phyloP scores from a whole-genome alignment of 2,113 vertebrate species.

The Andinoacara biseriatus region DNA sequence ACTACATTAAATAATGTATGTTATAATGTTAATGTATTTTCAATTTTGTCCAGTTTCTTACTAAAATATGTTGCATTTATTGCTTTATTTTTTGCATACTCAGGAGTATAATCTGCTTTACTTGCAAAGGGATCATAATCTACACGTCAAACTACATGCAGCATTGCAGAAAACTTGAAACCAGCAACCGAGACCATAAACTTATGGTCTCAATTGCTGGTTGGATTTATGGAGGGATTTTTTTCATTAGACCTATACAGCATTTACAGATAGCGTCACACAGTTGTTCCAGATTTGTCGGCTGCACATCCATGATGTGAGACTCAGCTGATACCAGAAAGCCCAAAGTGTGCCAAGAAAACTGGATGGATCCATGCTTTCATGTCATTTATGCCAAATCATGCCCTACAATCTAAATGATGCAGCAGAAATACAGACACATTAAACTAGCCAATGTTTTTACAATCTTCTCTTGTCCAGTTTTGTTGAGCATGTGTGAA shows the following conservation, averaged over 20 bases:
- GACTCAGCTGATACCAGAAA: no score
- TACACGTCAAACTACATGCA: neutral
- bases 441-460: no score
- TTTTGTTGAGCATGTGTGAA: no score
- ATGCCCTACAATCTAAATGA: neutral
- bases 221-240: neutral
- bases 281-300: neutral
- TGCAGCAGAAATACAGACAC: no score
- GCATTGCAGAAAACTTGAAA: slow-evolving; percentile 6
- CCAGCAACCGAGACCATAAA: neutral
- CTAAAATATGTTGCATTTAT: slow-evolving; percentile 4
- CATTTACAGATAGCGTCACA: neutral
- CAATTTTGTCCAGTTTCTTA: neutral
- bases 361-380: neutral
- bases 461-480: no score
- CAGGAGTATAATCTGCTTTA: neutral
- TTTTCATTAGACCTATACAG: neutral
- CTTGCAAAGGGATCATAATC: neutral
- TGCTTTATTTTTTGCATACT: neutral
- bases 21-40: neutral
- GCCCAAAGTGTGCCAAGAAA: neutral
- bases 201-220: neutral
- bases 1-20: neutral
- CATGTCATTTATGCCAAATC: neutral
- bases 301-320: neutral